A percentile compares a stretch with the other conserved stretches of the same genome.
These are phyloP conservation scores for Carettochelys insculpta DNA, from an alignment of 2,113 vertebrate species.

Conservation along the genomic window DNA sequence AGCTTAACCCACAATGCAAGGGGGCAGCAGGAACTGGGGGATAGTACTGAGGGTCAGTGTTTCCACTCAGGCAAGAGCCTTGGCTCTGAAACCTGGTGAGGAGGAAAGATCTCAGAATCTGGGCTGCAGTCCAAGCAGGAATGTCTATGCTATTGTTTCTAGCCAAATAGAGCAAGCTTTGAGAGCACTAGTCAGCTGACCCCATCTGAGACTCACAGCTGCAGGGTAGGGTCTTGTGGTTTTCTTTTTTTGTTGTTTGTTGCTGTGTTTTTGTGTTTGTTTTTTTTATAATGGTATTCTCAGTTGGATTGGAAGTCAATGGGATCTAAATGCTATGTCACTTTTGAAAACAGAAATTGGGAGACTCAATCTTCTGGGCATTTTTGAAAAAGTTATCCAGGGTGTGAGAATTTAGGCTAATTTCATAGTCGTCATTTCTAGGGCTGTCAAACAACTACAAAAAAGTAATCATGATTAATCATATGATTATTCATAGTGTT, in stretches of 20 bases:
- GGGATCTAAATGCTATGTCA: not conserved
- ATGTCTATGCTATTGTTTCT: not conserved
- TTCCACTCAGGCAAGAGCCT: not conserved
- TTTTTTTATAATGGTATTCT: not conserved
- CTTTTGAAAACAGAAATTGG: not conserved
- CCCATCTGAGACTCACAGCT: not conserved
- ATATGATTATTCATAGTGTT: too few relatives aligned
- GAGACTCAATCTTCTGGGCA: not conserved
- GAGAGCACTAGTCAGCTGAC: not conserved
- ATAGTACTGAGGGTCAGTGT: too few relatives aligned
- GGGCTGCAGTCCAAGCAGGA: not conserved
- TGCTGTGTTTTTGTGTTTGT: too few relatives aligned
- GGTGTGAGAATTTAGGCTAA: not conserved
- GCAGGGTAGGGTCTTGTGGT: too few relatives aligned
- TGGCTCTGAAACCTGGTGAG: not conserved
- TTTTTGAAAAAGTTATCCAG: not conserved
- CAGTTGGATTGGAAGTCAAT: not conserved
- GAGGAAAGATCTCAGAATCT: not conserved
- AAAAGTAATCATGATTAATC: too few relatives aligned
- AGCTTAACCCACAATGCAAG: too few relatives aligned
- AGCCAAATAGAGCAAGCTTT: not conserved
- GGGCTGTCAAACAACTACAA: too few relatives aligned
- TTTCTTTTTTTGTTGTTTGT: too few relatives aligned
- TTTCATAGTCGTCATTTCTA: not conserved
- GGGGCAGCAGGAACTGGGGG: too few relatives aligned